These are phyloP conservation scores for Zoanthus sociatus DNA, from an alignment of 92 coral and sea anemone genomes.

Conservation along the genomic window DNA sequence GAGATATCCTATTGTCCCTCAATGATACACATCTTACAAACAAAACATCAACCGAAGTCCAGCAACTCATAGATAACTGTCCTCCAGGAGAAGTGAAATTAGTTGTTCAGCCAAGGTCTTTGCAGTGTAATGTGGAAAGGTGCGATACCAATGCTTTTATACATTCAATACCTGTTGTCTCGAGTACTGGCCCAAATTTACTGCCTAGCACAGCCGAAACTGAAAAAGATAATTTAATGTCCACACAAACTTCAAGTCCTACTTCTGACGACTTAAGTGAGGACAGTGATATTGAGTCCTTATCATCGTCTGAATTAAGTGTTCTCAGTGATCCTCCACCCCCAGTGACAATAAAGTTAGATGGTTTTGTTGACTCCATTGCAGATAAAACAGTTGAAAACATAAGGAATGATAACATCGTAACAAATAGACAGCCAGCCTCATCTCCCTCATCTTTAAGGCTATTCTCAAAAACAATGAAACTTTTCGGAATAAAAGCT, in stretches of 20 bases:
- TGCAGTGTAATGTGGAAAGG: background rate
- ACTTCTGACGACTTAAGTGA: background rate
- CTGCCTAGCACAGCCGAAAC: background rate
- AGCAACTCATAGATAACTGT: constrained; percentile 74
- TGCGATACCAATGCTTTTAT: background rate
- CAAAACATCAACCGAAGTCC: constrained; percentile 64
- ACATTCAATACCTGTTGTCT: background rate
- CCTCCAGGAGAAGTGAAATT: constrained; percentile 81
- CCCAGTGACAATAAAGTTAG: constrained; percentile 41
- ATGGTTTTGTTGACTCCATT: background rate
- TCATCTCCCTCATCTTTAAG: background rate
- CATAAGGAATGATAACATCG: background rate
- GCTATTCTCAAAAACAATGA: background rate
- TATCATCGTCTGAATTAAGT: constrained; percentile 45
- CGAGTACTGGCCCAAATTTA: background rate
- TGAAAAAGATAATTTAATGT: background rate
- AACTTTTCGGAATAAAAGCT: background rate
- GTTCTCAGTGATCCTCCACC: constrained; percentile 64
- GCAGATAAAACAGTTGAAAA: background rate
- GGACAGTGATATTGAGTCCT: constrained; percentile 22
- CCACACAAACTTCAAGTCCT: background rate
- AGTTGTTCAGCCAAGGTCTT: constrained; percentile 69
- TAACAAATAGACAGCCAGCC: background rate
- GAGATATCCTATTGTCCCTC: constrained; percentile 83
- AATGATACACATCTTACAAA: constrained; percentile 69